A percentile compares a stretch with the other conserved stretches of the same genome.
Conservation (phyloP, 2,113 vertebrate genomes). For the Myrmecophaga tridactyla region DNA sequence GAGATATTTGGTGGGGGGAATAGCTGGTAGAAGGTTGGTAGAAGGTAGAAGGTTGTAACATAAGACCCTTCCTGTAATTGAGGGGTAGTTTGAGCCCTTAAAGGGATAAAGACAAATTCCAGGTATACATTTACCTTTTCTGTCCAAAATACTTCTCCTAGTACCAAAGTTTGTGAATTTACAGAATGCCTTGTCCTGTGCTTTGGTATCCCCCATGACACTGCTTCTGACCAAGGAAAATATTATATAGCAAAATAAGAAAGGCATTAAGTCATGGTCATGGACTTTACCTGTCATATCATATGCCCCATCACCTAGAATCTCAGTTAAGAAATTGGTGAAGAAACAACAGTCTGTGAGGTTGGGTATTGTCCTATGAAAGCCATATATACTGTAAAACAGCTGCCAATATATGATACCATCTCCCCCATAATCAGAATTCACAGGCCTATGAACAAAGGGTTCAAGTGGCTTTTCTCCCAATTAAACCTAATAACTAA, state of each 20-base stretch:
- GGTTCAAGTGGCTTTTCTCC: neutral
- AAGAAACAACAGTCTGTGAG: neutral
- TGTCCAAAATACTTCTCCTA: neutral
- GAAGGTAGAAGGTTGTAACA: neutral
- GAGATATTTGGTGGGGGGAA: neutral
- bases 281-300: neutral
- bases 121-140: neutral
- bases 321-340: neutral
- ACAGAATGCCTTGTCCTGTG: too few species aligned
- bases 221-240: neutral
- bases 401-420: neutral
- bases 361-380: neutral
- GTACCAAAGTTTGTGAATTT: neutral
- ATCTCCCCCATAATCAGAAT: neutral
- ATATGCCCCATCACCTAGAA: neutral
- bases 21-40: neutral
- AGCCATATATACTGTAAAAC: neutral
- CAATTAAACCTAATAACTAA: neutral
- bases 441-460: neutral
- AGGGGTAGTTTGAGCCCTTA: neutral
- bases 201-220: too few species aligned
- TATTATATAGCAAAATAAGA: neutral
- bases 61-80: neutral
- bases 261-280: neutral
- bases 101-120: neutral